Conservation (phyloP, 1,140 invertebrate genomes). For the Maconellicoccus hirsutus region DNA sequence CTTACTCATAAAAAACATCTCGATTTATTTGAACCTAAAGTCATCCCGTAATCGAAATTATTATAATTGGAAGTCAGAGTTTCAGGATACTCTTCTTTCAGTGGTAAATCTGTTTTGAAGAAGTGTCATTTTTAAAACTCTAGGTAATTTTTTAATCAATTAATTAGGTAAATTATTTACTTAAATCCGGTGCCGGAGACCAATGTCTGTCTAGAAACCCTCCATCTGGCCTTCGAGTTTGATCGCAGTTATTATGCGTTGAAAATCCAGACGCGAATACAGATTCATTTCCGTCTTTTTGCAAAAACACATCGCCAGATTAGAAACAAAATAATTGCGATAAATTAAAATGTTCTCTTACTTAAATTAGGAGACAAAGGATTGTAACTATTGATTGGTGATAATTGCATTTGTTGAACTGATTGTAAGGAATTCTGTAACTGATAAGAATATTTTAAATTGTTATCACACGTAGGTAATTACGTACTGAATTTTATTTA, state of each 20-base stretch:
- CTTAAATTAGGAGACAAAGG: neutral
- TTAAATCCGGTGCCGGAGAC: constrained; percentile 4
- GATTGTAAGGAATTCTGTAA: neutral
- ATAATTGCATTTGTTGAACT: neutral
- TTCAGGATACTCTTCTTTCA: neutral
- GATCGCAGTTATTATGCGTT: neutral
- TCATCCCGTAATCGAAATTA: neutral
- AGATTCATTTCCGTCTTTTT: neutral
- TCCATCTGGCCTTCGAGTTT: neutral
- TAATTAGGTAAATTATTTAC: neutral
- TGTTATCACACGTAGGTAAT: too few species aligned
- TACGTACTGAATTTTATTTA: too few species aligned
- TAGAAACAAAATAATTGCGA: neutral
- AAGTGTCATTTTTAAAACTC: neutral
- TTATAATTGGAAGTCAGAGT: neutral
- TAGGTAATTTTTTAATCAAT: neutral
- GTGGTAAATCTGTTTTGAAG: neutral
- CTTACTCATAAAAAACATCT: neutral
- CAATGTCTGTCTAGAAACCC: neutral
- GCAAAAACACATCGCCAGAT: neutral
- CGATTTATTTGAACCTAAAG: neutral
- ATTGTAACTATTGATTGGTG: constrained; percentile 8
- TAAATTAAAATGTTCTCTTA: neutral
- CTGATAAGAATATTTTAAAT: neutral
- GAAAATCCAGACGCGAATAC: neutral